A percentile compares a stretch with the other conserved stretches of the same genome.
These are phyloP conservation scores for Aphelenchoides fujianensis DNA, from an alignment of 1,140 invertebrate genomes.

Conservation along the genomic window DNA sequence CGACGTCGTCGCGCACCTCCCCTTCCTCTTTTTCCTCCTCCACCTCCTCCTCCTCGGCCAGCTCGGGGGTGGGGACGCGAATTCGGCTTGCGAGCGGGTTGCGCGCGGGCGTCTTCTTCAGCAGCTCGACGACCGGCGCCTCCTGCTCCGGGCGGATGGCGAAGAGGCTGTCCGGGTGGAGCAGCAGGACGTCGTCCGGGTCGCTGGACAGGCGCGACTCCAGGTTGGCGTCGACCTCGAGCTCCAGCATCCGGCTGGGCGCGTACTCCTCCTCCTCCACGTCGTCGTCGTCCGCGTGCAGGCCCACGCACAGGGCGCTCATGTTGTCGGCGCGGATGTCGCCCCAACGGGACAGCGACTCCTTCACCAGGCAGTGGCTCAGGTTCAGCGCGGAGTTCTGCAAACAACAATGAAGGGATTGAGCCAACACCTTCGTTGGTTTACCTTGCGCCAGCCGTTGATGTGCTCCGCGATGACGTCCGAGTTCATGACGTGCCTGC, in stretches of 20 bases:
- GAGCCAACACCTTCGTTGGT: background rate
- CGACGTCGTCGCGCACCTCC: too few relatives aligned
- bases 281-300: background rate
- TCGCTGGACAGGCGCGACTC: background rate
- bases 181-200: background rate
- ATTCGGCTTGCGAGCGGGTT: background rate
- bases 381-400: background rate
- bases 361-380: background rate
- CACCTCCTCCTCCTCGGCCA: background rate
- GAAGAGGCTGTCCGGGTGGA: background rate
- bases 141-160: background rate
- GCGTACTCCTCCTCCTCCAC: background rate
- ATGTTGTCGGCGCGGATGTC: conserved; percentile 5
- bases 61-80: too few relatives aligned
- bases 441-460: background rate
- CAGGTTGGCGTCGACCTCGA: background rate
- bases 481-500: background rate
- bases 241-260: background rate
- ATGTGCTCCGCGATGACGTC: background rate
- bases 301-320: background rate
- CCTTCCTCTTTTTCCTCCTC: background rate
- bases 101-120: background rate
- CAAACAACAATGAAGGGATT: too few relatives aligned
- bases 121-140: background rate
- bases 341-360: background rate